These are phyloP conservation scores for Allobates femoralis DNA, from an alignment of 2,797 vertebrate genomes.

Conservation along the genomic window DNA sequence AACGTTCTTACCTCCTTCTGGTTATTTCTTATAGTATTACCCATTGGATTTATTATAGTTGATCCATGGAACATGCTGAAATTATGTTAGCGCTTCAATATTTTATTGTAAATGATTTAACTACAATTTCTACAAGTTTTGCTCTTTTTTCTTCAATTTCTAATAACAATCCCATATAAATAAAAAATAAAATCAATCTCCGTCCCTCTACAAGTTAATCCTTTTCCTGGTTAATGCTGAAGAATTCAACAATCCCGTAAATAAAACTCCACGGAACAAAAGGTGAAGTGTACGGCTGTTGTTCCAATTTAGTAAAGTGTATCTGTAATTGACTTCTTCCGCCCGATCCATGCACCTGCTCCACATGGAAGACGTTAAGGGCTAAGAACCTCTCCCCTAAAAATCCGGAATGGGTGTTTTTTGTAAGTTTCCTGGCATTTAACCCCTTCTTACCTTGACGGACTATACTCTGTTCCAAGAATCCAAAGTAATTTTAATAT, in stretches of 20 bases:
- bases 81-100: not conserved
- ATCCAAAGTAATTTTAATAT: not conserved
- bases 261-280: conserved; percentile 50
- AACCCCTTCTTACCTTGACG: not conserved
- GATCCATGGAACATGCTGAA: not conserved
- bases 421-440: conserved; percentile 17
- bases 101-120: not conserved
- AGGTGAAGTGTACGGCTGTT: conserved; percentile 44
- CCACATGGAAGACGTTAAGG: conserved; percentile 44
- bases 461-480: not conserved
- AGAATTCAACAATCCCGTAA: conserved; percentile 25
- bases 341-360: conserved; percentile 48
- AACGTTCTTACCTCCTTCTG: no score
- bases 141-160: not conserved
- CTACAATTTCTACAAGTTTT: not conserved
- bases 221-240: not conserved
- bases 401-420: conserved; percentile 16
- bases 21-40: not conserved
- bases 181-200: not conserved
- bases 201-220: not conserved
- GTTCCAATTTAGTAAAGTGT: conserved; percentile 62
- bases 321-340: conserved; percentile 30
- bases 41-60: not conserved
- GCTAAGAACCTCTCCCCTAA: conserved; percentile 19
- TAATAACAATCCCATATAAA: not conserved